Base-by-base conservation (phyloP, 2,797 vertebrate genomes). In the Martes flavigula region DNA sequence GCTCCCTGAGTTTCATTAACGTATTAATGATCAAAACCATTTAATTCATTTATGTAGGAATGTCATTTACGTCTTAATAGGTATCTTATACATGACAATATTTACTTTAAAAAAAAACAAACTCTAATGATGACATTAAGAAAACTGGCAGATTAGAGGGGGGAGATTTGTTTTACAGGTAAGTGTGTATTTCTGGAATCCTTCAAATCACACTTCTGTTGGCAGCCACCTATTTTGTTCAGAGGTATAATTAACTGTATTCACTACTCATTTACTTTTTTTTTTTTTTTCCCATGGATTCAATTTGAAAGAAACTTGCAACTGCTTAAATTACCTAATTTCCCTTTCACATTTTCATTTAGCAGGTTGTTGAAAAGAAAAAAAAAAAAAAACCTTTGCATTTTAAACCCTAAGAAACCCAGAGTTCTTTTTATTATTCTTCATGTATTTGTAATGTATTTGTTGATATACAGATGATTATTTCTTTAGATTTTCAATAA, bases 191-290 rank as follows among this genome's bases (percentile, higher is more conserved):
- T 97, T 97, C 97, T 96, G 94, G 86, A 95, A 92, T 91, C 51
- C 83, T 94, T 97, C 98, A 96, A 94, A 68, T 97, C 91, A 97
- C 95, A 92, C 85, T 82, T 97, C 92, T 89, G 32, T 90, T 12
- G 56, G 88, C 88, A 96, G 91, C 35, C 15, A 30, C n/a, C 48
- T 72, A 56, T 96, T 96, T 86, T 87, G 75, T 90, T 77, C 88
- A 86, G 56, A 94, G 73, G 82, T 83, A 91, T 70, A 95, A 92
- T 92, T 97, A 96, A 93, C 64, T 0, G 4, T 93, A 82, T 87
- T 97, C 79, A 93, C 14, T 75, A 96, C 88, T 92, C 73, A 95
- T 89, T 97, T 89, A 51, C 54, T 84, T 3, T 92, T 96, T 94
- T 79, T 51, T 51, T 18, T 18, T 79, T 51, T 18, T 20, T 27